Evolutionary conservation across 2,888 invertebrate species (phyloP).

Genomic region (Tethea ocularis): DNA sequence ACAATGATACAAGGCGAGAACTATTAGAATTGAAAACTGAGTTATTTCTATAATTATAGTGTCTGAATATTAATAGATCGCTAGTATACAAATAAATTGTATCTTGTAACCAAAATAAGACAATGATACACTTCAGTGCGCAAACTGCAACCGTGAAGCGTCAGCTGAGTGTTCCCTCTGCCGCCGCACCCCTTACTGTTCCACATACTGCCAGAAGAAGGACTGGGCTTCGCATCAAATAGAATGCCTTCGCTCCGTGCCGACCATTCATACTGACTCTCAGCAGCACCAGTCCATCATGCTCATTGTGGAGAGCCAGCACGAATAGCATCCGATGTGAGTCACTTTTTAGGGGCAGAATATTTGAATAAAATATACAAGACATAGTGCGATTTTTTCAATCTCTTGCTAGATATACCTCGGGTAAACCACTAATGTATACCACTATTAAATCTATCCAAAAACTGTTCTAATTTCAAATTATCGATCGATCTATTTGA

Average conservation of each 20-base stretch:
- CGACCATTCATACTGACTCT: constrained; percentile 72
- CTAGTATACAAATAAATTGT: not conserved
- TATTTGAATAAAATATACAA: no score
- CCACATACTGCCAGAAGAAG: constrained; percentile 94
- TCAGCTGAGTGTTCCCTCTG: constrained; percentile 94
- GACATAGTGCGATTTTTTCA: no score
- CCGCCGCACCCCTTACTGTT: constrained; percentile 93
- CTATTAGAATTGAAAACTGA: no score
- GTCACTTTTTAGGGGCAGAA: no score
- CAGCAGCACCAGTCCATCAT: constrained; percentile 89
- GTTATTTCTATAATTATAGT: no score
- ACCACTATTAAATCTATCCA: no score
- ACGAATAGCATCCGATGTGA: constrained; percentile 67
- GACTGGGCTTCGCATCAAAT: constrained; percentile 94
- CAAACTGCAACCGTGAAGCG: constrained; percentile 94
- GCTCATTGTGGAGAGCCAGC: constrained; percentile 92
- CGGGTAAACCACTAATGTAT: no score
- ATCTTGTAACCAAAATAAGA: not conserved
- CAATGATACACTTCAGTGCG: constrained; percentile 85
- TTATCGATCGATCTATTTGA: no score
- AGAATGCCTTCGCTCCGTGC: constrained; percentile 90
- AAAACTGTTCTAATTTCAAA: no score
- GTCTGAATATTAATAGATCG: no score
- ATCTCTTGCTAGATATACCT: no score
- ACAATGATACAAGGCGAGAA: no score